A percentile compares a stretch with the other conserved stretches of the same genome.
Evolutionary conservation across 2,113 vertebrate genomes (phyloP).

Genomic region (Potamarius usumacintae): DNA sequence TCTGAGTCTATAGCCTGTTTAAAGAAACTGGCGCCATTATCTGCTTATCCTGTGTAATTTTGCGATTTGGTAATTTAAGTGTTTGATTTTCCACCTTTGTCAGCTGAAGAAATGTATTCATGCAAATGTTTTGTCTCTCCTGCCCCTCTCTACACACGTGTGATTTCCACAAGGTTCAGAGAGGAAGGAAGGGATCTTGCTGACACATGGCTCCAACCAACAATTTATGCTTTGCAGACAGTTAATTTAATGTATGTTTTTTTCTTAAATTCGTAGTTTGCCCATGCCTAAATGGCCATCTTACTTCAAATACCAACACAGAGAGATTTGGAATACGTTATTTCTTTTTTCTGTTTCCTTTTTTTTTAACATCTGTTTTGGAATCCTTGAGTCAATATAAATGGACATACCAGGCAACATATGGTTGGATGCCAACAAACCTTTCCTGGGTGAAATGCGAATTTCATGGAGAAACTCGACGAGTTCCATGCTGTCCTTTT

Average conservation of each 20-base stretch:
- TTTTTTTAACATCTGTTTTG: not conserved
- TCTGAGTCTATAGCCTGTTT: not conserved
- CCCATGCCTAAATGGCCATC: not conserved
- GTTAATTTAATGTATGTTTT: not conserved
- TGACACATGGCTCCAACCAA: not conserved
- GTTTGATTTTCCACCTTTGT: conserved; percentile 51
- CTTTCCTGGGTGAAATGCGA: conserved; percentile 23
- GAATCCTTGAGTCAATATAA: not conserved
- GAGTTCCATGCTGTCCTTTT: not conserved
- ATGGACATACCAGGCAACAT: conserved; percentile 44
- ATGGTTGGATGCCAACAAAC: conserved; percentile 39
- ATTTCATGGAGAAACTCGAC: conserved; percentile 47
- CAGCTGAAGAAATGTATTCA: conserved; percentile 25
- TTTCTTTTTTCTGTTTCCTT: not conserved
- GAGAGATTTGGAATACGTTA: not conserved
- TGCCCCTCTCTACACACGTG: not conserved
- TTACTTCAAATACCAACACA: not conserved
- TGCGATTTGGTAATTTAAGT: not conserved
- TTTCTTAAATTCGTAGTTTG: not conserved
- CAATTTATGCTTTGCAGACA: not conserved
- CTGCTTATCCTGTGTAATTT: not conserved
- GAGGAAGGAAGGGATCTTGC: not conserved
- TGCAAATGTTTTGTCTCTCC: not conserved
- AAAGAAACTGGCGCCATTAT: not conserved
- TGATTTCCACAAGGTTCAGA: not conserved